Conservation (phyloP, 2,888 invertebrate species). For the Isotomurus palustris region DNA sequence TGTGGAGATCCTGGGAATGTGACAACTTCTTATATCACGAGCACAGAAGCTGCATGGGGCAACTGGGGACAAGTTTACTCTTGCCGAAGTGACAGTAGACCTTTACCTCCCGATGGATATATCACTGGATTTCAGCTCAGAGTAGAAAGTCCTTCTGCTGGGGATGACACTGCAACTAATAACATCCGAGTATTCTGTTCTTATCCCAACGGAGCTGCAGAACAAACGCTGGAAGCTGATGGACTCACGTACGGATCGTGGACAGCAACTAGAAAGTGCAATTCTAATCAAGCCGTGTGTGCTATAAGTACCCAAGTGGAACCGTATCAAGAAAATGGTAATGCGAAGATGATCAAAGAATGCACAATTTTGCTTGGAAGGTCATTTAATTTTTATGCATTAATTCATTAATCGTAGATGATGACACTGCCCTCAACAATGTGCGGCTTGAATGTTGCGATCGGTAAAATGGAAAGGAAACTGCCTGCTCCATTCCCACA, state of each 20-base stretch:
- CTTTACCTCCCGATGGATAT: constrained; percentile 5
- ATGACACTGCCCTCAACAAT: constrained; percentile 3
- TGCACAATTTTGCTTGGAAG: not conserved
- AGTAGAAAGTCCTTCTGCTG: not conserved
- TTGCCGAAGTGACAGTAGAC: constrained; percentile 4
- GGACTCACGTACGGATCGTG: constrained; percentile 1
- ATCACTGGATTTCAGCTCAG: constrained; percentile 3
- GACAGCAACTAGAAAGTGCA: not conserved
- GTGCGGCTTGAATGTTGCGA: constrained; percentile 1
- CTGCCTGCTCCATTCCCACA: too few relatives aligned
- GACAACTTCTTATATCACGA: not conserved
- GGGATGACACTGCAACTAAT: constrained; percentile 9
- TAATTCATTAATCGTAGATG: not conserved
- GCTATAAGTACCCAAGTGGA: constrained; percentile 6
- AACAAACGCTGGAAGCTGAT: not conserved
- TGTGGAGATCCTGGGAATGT: constrained; percentile 5
- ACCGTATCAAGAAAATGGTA: not conserved
- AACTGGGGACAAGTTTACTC: constrained; percentile 5
- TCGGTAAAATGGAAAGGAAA: too few relatives aligned
- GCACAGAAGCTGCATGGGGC: not conserved
- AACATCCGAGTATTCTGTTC: not conserved
- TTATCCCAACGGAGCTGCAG: not conserved
- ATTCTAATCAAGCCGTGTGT: constrained; percentile 2
- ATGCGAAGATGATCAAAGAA: not conserved
- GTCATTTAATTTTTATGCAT: too few relatives aligned